These are phyloP conservation scores for Cyprinodon brontotheroides DNA, from an alignment of 2,113 vertebrate species.

Conservation along the genomic window DNA sequence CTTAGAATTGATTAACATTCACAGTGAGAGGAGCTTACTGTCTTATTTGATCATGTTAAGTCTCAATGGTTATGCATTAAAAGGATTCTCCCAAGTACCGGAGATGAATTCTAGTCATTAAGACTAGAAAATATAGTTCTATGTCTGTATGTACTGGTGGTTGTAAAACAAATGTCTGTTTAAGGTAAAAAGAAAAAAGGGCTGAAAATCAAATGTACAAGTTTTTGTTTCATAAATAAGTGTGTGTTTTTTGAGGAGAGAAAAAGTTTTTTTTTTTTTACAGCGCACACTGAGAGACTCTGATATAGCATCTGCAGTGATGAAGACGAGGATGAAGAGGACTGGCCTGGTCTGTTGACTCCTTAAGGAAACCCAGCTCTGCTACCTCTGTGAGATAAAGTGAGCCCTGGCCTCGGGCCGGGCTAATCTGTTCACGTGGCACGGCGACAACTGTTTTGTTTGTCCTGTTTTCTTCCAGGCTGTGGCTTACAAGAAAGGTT, in stretches of 20 bases:
- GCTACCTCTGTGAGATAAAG: slow-evolving; percentile 41
- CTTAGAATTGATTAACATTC: slow-evolving; percentile 82
- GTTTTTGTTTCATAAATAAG: slow-evolving; percentile 34
- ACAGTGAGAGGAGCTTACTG: slow-evolving; percentile 71
- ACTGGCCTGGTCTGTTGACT: slow-evolving; percentile 51
- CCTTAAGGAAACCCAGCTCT: slow-evolving; percentile 57
- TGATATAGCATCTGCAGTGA: slow-evolving; percentile 43
- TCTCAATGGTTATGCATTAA: slow-evolving; percentile 70
- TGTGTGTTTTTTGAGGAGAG: slow-evolving; percentile 25
- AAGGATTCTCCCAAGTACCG: slow-evolving; percentile 59
- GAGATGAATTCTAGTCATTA: slow-evolving; percentile 48
- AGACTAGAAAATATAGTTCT: slow-evolving; percentile 31
- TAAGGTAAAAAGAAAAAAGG: slow-evolving; percentile 10
- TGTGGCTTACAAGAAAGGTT: slow-evolving; percentile 99
- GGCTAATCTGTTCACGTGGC: slow-evolving; percentile 63
- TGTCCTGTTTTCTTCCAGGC: slow-evolving; percentile 84
- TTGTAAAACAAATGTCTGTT: slow-evolving; percentile 30
- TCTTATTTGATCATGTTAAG: slow-evolving; percentile 74
- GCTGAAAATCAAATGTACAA: slow-evolving; percentile 6
- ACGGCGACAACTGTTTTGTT: slow-evolving; percentile 76
- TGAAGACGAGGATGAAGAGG: slow-evolving; percentile 51
- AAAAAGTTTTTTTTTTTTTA: slow-evolving; percentile 28
- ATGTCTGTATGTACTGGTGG: slow-evolving; percentile 41
- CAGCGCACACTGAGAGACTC: slow-evolving; percentile 58
- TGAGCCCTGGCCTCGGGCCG: slow-evolving; percentile 47